Base-by-base conservation (phyloP, 2,797 vertebrate genomes). In the Avahi laniger region DNA sequence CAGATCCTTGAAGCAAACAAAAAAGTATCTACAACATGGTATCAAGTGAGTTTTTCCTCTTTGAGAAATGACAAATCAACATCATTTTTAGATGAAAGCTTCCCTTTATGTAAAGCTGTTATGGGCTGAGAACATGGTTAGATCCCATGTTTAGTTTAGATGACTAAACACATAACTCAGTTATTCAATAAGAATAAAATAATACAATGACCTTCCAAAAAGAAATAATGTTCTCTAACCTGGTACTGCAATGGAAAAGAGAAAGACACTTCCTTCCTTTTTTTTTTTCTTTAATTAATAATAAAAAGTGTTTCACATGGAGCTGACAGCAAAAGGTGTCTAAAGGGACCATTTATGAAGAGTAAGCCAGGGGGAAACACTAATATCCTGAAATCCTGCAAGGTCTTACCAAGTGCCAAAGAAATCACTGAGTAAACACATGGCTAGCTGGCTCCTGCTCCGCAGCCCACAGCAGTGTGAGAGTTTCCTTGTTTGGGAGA, bases 1-100 rank as follows among this genome's bases (percentile, higher is more conserved):
- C 57, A 69, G 73, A 76, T 67, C 78, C 78, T 76, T 73, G 83
- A 82, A 95, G 93, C 30, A 76, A 95, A 52, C 20, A 33, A 41
- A 72, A 41, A 79, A 20, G 7, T 63, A 2, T 50, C 48, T 50
- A 48, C 7, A 14, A 15, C 8, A 20, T 8, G 10, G n/a, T 50
- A 10, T 78, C 30, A 69, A 5, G 48, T 50, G 22, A 82, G 33
- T 8, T 82, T 43, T 91, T 52, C 35, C 41, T 89, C 59, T 10
- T 38, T 61, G 26, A 92, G 63, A 59, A 91, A 76, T 89, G 35
- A 95, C 76, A 80, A 61, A 6, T 70, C 10, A 43, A 70, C 2
- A 70, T 75, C 35, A 78, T 81, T 11, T 81, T 83, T 63, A 17
- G 33, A 81, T 67, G 35, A 92, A 46, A 72, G 17, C 15, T 50